Conservation (phyloP, 2,888 invertebrate genomes). For the Timema cristinae region DNA sequence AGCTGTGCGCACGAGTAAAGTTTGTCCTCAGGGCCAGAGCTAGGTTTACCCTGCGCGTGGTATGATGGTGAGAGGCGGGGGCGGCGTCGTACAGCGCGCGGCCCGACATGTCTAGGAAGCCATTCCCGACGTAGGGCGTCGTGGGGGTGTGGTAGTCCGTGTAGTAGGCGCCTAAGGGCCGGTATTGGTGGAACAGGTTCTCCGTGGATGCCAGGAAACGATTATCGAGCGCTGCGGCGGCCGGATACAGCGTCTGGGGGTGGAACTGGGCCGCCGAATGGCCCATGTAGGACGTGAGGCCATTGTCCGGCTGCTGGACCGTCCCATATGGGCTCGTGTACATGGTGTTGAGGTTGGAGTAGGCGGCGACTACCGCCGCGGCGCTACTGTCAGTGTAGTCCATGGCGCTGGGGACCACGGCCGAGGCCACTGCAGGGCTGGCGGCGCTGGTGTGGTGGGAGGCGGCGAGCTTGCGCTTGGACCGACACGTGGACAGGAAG, state of each 20-base stretch:
- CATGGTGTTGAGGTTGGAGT: constrained; percentile 52
- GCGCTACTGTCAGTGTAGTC: constrained; percentile 40
- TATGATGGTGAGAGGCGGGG: constrained; percentile 52
- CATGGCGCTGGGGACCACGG: constrained; percentile 21
- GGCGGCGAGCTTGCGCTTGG: constrained; percentile 61
- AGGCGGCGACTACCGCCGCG: constrained; percentile 54
- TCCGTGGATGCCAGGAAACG: constrained; percentile 73
- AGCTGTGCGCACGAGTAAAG: constrained; percentile 59
- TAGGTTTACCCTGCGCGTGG: constrained; percentile 36
- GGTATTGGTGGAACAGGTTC: constrained; percentile 85
- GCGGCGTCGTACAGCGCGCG: constrained; percentile 48
- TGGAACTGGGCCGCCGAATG: constrained; percentile 63
- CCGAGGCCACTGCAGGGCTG: constrained; percentile 25
- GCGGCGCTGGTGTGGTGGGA: constrained; percentile 37
- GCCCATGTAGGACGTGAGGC: constrained; percentile 59
- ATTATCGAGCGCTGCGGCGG: constrained; percentile 55
- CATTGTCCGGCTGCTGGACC: constrained; percentile 49
- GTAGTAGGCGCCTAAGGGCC: constrained; percentile 79
- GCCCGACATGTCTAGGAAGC: constrained; percentile 70
- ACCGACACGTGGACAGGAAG: constrained; percentile 87
- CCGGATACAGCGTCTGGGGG: constrained; percentile 53
- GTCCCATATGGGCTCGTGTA: constrained; percentile 76
- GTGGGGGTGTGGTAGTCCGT: constrained; percentile 55
- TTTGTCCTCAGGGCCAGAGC: constrained; percentile 52
- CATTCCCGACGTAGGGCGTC: constrained; percentile 32